Evolutionary conservation across 1,140 invertebrate species (phyloP).

Genomic region (Meloidogyne exigua): DNA sequence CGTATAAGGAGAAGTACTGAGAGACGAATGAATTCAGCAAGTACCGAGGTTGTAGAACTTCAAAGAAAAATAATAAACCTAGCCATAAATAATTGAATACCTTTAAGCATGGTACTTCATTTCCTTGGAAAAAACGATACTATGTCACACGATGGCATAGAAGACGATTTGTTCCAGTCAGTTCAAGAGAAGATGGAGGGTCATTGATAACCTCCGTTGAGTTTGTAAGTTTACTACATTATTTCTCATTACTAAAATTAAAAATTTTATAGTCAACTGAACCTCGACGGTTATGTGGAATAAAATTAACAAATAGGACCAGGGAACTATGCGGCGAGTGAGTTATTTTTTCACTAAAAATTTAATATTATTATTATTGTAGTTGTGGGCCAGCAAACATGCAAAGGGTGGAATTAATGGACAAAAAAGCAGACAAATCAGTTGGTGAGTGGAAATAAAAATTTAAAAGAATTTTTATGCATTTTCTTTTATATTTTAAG

Average conservation of each 20-base stretch:
- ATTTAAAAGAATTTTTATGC: background rate
- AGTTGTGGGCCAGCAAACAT: conserved; percentile 18
- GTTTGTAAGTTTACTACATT: background rate
- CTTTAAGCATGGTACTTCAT: background rate
- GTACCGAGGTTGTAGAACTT: background rate
- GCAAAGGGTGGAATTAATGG: conserved; percentile 21
- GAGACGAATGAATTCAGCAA: background rate
- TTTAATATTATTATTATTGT: background rate
- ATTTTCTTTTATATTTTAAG: background rate
- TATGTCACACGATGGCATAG: conserved; percentile 10
- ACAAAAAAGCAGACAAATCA: conserved; percentile 11
- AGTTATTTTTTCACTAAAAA: background rate
- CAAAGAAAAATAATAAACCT: background rate
- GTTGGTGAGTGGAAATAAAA: background rate
- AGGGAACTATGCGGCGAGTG: conserved; percentile 19
- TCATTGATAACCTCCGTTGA: background rate
- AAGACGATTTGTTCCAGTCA: background rate
- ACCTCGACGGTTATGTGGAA: conserved; percentile 14
- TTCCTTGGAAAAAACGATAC: conserved; percentile 13
- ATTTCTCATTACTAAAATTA: background rate
- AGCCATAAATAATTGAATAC: background rate
- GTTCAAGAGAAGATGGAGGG: conserved; percentile 1
- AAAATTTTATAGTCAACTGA: background rate
- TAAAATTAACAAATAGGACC: conserved; percentile 24
- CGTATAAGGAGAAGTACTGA: background rate